Evolutionary conservation across 2,797 vertebrate genomes (phyloP).

Genomic region (Enteromius thamalakanensis): DNA sequence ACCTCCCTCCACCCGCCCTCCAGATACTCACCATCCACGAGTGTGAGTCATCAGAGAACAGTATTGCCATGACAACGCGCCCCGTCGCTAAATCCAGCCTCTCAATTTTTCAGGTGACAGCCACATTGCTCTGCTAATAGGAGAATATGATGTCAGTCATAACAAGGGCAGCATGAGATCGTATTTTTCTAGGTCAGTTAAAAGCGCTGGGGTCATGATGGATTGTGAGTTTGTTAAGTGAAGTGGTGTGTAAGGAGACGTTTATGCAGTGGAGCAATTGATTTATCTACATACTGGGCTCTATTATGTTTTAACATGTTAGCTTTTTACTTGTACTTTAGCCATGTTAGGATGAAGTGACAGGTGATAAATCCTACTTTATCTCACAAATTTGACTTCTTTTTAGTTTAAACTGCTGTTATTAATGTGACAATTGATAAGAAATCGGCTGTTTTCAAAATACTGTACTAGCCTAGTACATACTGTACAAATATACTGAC

Average conservation of each 20-base stretch:
- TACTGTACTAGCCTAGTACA: neutral
- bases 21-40: conserved; percentile 97
- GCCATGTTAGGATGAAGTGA: neutral
- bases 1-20: conserved; percentile 85
- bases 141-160: conserved; percentile 54
- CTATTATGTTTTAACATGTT: neutral
- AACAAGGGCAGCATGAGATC: neutral
- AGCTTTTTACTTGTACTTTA: conserved; percentile 1
- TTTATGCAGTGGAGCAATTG: neutral
- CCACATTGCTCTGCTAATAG: conserved; percentile 42
- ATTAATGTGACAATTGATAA: neutral
- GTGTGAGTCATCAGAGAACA: conserved; percentile 91
- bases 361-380: neutral
- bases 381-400: neutral
- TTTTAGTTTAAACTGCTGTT: neutral
- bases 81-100: conserved; percentile 84
- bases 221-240: neutral
- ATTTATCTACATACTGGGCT: conserved; percentile 4
- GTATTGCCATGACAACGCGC: conserved; percentile 80
- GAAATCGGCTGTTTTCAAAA: neutral
- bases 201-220: neutral
- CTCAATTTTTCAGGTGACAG: conserved; percentile 94
- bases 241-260: neutral
- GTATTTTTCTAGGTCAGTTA: conserved; percentile 24
- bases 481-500: neutral